A percentile compares a stretch with the other conserved stretches of the same genome.
Evolutionary conservation across 1,140 invertebrate genomes (phyloP).

Genomic region (Palaemon carinicauda): DNA sequence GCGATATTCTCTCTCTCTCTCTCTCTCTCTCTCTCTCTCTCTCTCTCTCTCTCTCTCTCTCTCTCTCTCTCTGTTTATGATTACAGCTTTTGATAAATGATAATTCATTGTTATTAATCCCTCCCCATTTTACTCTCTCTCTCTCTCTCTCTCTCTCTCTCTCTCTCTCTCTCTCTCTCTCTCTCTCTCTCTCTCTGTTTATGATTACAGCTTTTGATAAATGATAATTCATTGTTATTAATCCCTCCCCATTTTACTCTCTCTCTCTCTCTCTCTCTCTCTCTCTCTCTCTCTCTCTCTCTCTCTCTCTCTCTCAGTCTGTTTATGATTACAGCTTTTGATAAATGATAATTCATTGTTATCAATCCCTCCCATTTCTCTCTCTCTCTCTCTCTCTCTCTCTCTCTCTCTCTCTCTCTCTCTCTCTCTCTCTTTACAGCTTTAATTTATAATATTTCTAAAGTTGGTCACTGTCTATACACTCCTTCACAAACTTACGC

Average conservation of each 20-base stretch:
- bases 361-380: no score
- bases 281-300: neutral
- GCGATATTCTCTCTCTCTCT: neutral
- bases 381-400: neutral
- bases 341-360: no score
- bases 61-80: neutral
- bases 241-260: no score
- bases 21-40: neutral
- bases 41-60: neutral
- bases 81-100: no score
- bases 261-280: neutral
- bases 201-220: no score
- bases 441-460: no score
- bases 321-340: no score
- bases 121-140: neutral
- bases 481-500: no score
- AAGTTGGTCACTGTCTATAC: neutral
- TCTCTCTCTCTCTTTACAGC: neutral
- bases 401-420: neutral
- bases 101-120: no score
- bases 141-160: neutral
- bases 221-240: no score
- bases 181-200: neutral
- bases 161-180: no score
- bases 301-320: neutral